Base-by-base conservation (phyloP, 2,113 vertebrate species). In the Nyctereutes procyonoides region DNA sequence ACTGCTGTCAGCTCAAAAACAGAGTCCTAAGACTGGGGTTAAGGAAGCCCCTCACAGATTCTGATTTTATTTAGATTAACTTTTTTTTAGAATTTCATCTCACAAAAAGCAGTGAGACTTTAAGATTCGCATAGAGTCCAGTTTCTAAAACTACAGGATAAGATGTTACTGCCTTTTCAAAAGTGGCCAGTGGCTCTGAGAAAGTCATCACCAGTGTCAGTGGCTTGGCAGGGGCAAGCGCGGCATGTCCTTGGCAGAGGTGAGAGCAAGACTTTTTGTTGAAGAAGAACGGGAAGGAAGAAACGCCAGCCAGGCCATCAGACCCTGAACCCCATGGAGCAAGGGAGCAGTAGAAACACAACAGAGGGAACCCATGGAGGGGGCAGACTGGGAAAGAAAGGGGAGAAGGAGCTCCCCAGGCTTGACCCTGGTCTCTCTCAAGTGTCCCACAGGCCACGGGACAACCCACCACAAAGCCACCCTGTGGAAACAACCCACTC, bases 401-500 rank as follows among this genome's bases (percentile, higher is more conserved):
- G 81, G 8, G 5, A 24, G 0, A 24, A 63, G 20, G 43, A n/a
- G 20, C 6, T 11, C 12, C 8, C 16, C 58, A 87, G 17, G 51
- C 51, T 15, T 48, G 71, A 77, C 48, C 19, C 17, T 13, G 2
- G 2, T 55, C 67, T 58, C 13, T 48, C 32, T 5, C 0, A 8
- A 28, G 10, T 51, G 55, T 32, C 20, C 56, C 12, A 22, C 19
- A 63, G 20, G 43, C 6, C 60, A 74, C 53, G 63, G 19, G 28
- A 8, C n/a, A 53, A 10, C 14, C 20, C 0, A 32, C 97, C 92
- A 86, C 93, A 95, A 79, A 93, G 90, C 96, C 79, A 48, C 98
- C 97, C 97, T 96, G 95, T 96, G 94, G 95, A 98, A 98, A 98
- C 96, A 97, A 98, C 90, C 98, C 88, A 81, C 90, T 43, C 15